Conservation (phyloP, 2,113 vertebrate species). For the Sinocyclocheilus anophthalmus region DNA sequence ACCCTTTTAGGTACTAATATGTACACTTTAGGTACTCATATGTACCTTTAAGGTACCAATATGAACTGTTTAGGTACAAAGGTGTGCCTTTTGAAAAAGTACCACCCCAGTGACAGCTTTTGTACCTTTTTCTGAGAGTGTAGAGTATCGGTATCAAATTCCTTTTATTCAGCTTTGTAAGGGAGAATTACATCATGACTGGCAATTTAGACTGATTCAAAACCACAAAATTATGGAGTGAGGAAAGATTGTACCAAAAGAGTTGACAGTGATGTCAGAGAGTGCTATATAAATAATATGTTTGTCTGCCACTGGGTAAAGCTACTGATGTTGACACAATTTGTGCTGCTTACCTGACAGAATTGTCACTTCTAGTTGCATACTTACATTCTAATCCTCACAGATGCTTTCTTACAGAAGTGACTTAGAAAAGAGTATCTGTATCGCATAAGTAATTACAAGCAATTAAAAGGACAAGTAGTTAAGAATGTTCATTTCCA, state of each 20-base stretch:
- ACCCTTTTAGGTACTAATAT: too few relatives aligned
- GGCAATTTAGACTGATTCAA: too few relatives aligned
- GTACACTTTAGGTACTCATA: too few relatives aligned
- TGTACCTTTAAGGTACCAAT: too few relatives aligned
- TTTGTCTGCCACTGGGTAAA: neutral
- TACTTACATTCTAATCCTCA: neutral
- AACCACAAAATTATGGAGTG: neutral
- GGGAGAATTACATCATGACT: neutral
- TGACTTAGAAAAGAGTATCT: neutral
- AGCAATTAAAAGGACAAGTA: neutral
- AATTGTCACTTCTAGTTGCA: neutral
- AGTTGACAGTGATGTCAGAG: too few relatives aligned
- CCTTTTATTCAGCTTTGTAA: neutral
- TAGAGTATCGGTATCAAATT: too few relatives aligned
- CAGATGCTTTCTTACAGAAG: neutral
- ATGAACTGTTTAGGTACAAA: too few relatives aligned
- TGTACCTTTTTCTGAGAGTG: too few relatives aligned
- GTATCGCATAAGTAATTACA: neutral
- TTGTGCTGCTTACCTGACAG: neutral
- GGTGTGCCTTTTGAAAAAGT: too few relatives aligned
- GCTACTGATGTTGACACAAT: constrained; percentile 17
- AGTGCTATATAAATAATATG: too few relatives aligned
- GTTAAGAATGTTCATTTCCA: neutral
- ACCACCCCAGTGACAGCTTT: too few relatives aligned
- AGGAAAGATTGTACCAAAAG: neutral